Percentiles rank a stretch among this genome's conserved stretches.
Conservation (phyloP, 92 coral and sea anemone species). For the Pocillopora meandrina region DNA sequence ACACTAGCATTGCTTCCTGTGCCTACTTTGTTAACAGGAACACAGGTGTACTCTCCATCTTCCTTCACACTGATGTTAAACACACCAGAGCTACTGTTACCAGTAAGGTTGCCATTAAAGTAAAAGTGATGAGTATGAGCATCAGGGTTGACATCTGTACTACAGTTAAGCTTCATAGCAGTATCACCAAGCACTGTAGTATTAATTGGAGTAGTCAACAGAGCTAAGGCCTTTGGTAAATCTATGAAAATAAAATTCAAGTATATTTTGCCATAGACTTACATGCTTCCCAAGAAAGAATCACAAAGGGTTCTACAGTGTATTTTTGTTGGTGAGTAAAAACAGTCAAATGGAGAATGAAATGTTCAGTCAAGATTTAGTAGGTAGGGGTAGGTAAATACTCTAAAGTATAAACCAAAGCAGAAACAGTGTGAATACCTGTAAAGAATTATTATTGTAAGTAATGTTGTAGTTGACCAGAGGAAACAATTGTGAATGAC, state of each 20-base stretch:
- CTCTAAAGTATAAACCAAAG: too few species aligned
- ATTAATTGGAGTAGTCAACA: background rate
- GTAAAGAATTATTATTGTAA: too few species aligned
- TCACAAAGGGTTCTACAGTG: too few species aligned
- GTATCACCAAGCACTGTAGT: constrained; percentile 1
- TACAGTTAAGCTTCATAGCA: constrained; percentile 26
- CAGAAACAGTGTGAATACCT: too few species aligned
- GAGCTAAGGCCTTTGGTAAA: background rate
- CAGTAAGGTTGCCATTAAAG: constrained; percentile 22
- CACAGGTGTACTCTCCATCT: constrained; percentile 47
- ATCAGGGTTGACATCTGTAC: constrained; percentile 45
- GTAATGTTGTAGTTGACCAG: too few species aligned
- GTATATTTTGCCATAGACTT: background rate
- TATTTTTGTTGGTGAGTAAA: too few species aligned
- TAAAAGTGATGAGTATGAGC: constrained; percentile 36
- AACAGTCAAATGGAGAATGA: too few species aligned
- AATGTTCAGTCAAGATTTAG: too few species aligned
- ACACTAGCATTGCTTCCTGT: constrained; percentile 46
- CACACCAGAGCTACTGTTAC: constrained; percentile 27
- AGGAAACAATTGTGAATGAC: too few species aligned
- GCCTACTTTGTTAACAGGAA: constrained; percentile 48
- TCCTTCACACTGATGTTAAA: background rate
- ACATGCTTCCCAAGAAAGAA: too few species aligned
- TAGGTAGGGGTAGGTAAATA: too few species aligned
- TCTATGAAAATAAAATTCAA: background rate